These are phyloP conservation scores for Octodon degus DNA, from an alignment of 2,113 vertebrate species.

Conservation along the genomic window DNA sequence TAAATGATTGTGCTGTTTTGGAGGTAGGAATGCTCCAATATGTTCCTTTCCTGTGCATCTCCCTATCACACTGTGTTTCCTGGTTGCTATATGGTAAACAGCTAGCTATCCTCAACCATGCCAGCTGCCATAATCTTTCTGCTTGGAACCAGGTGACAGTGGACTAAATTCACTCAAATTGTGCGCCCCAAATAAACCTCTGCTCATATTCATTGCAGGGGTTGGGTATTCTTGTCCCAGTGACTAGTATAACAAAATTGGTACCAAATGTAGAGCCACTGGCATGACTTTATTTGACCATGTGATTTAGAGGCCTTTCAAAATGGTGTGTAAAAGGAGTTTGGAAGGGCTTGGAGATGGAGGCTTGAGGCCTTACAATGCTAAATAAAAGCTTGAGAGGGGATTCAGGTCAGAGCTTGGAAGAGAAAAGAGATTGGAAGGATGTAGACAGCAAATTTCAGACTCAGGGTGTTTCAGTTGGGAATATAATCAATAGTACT, in stretches of 20 bases:
- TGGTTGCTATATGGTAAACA: not conserved
- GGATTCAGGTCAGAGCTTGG: not conserved
- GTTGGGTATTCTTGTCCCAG: not conserved
- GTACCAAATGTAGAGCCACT: not conserved
- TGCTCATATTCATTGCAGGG: not conserved
- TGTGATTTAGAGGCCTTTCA: not conserved
- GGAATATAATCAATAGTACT: not conserved
- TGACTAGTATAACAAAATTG: not conserved
- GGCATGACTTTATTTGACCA: not conserved
- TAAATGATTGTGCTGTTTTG: not conserved
- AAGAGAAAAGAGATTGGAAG: not conserved
- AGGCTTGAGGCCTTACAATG: not conserved
- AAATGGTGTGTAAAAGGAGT: not conserved
- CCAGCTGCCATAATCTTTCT: not conserved
- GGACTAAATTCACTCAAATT: not conserved
- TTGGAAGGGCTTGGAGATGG: not conserved
- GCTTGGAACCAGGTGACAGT: not conserved
- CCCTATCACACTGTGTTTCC: not conserved
- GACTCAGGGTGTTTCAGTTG: not conserved
- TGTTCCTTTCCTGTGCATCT: not conserved
- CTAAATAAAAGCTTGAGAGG: not conserved
- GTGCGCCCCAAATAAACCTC: not conserved
- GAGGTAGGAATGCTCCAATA: not conserved
- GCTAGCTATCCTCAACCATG: not conserved
- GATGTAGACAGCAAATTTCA: not conserved